Evolutionary conservation across 2,888 invertebrate species (phyloP), one percentile per base, ranked within the genome.

Genomic region (Ashinkailepas kermadecensis): DNA sequence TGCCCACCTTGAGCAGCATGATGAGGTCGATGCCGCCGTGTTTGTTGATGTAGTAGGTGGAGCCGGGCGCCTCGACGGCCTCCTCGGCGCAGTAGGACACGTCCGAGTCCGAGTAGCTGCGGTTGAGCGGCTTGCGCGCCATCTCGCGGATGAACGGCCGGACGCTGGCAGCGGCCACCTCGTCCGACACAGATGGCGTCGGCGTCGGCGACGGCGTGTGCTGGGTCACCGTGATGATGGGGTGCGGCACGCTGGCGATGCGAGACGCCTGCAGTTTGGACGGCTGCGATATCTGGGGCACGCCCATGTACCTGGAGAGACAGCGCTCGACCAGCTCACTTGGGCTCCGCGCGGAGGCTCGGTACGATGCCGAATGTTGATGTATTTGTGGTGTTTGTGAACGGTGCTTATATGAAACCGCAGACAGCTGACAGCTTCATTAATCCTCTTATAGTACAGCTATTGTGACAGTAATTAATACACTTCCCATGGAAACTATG

Each of bases 21-120:
- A 94, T 93, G 85, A 95, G 92, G 87, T 97, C 95, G 82, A 99
- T 92, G 86, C 97, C 95, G 0, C 99, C 99, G 85, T 97, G 96
- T 85, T 93, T 93, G 58, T 96, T 97, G 82, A 99, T 97, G 86
- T 97, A 99, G 87, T 93, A 92, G 39, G 93, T 89, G 0, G 98
- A 94, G 0, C 96, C 96, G 0, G 95, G 92, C 0, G 95, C 95
- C 88, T 96, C 96, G 0, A 93, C 92, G 83, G 94, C 91, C 86
- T 96, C 96, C 84, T 95, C 94, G 2, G 93, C 92, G 0, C 93
- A 91, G 86, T 96, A 96, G 10, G 94, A 94, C 81, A 96, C 96
- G 86, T 96, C 95, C 0, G 96, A 95, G 87, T 97, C 96, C 0
- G 96, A 96, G 86, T 95, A 95, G 0, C 96, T 96, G 81, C 96